phyloP scores from a whole-genome alignment of 2,113 vertebrate species.

The Clinocottus analis region DNA sequence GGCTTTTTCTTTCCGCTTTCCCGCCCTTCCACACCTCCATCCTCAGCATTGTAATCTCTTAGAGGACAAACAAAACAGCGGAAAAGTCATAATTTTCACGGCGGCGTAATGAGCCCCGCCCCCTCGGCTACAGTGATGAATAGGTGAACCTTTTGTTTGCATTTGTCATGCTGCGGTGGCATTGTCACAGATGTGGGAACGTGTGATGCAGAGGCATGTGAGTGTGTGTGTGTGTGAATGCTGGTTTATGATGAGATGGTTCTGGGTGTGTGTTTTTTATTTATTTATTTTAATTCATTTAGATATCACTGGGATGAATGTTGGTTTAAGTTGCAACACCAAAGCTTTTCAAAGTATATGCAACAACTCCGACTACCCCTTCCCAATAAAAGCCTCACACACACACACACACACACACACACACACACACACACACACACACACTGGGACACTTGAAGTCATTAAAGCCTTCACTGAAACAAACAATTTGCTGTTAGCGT shows the following conservation, averaged over 20 bases:
- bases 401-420: no score
- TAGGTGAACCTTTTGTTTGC: slow-evolving; percentile 84
- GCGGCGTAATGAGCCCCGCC: slow-evolving; percentile 80
- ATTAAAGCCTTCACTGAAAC: no score
- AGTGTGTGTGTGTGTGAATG: slow-evolving; percentile 3
- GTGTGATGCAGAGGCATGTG: slow-evolving; percentile 54
- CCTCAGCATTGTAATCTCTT: slow-evolving; percentile 66
- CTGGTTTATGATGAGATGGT: slow-evolving; percentile 41
- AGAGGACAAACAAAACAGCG: slow-evolving; percentile 80
- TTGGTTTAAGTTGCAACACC: background rate
- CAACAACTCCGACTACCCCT: background rate
- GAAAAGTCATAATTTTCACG: slow-evolving; percentile 74
- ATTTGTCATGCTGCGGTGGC: slow-evolving; percentile 82
- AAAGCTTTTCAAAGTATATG: no score
- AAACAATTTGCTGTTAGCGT: no score
- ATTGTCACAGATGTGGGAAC: slow-evolving; percentile 76
- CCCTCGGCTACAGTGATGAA: slow-evolving; percentile 79
- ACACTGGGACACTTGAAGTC: no score
- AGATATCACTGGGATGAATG: no score
- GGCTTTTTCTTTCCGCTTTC: slow-evolving; percentile 36
- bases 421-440: no score
- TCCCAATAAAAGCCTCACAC: background rate
- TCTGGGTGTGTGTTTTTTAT: slow-evolving; percentile 15
- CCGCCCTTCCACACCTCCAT: slow-evolving; percentile 31
- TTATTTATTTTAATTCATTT: no score